Evolutionary conservation across 2,888 invertebrate species (phyloP).

Genomic region (Erebia palarica): DNA sequence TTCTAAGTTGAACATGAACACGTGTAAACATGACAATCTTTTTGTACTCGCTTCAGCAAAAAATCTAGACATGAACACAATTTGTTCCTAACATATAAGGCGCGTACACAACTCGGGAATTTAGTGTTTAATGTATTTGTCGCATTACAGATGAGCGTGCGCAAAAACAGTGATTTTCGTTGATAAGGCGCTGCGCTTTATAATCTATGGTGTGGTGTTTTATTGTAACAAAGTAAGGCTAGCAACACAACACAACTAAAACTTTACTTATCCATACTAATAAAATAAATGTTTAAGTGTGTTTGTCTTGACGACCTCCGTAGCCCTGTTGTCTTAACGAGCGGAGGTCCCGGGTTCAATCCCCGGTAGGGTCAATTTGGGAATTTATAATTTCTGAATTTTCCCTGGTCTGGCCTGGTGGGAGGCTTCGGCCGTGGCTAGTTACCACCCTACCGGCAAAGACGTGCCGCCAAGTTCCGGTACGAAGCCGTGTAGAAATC

Average conservation of each 20-base stretch:
- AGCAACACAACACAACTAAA: not conserved
- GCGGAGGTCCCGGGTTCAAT: too few relatives aligned
- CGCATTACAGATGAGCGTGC: not conserved
- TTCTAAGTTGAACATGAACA: not conserved
- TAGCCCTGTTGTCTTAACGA: too few relatives aligned
- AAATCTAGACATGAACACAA: not conserved
- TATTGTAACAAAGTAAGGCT: not conserved
- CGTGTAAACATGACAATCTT: not conserved
- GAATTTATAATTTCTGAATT: too few relatives aligned
- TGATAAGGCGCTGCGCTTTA: not conserved
- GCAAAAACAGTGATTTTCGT: conserved; percentile 13
- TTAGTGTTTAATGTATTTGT: not conserved
- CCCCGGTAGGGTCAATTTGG: too few relatives aligned
- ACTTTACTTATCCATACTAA: too few relatives aligned
- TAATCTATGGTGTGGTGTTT: conserved; percentile 1
- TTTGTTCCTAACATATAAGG: conserved; percentile 7
- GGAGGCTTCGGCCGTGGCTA: too few relatives aligned
- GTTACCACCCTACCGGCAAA: too few relatives aligned
- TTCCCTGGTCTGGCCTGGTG: too few relatives aligned
- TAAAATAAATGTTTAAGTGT: too few relatives aligned
- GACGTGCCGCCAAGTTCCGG: too few relatives aligned
- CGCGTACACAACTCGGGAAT: conserved; percentile 1
- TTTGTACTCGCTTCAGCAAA: not conserved
- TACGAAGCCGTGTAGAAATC: too few relatives aligned
- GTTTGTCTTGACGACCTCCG: too few relatives aligned